Percentiles rank a stretch among this genome's conserved stretches.
These are phyloP conservation scores for Ictidomys tridecemlineatus DNA, from an alignment of 2,113 vertebrate species.

Conservation along the genomic window DNA sequence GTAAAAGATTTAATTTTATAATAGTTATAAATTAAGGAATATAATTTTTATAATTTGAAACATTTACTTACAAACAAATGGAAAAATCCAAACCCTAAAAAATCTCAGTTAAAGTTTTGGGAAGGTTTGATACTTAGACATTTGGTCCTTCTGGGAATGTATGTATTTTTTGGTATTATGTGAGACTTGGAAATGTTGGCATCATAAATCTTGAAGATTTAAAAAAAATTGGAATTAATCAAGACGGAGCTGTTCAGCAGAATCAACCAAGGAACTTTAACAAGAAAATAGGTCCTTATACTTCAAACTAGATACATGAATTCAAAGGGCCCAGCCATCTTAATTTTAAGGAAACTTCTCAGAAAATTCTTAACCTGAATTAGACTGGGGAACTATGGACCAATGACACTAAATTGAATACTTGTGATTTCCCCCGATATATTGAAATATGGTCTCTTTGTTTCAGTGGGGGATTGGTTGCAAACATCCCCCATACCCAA, in stretches of 20 bases:
- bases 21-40: too few species aligned
- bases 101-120: background rate
- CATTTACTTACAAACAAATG: background rate
- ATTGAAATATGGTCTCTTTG: background rate
- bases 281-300: background rate
- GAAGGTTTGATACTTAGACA: constrained; percentile 11
- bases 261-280: constrained; percentile 20
- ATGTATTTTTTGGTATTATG: background rate
- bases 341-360: background rate
- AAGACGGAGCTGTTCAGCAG: background rate
- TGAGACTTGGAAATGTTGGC: constrained; percentile 3
- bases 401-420: background rate
- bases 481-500: background rate
- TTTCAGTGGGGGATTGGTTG: background rate
- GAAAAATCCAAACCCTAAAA: background rate
- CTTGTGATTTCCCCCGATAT: background rate
- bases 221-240: constrained; percentile 40
- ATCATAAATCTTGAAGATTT: constrained; percentile 42
- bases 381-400: background rate
- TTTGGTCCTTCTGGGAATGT: constrained; percentile 2
- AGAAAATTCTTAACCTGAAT: background rate
- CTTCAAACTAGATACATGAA: background rate
- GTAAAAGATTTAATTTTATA: too few species aligned
- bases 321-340: background rate
- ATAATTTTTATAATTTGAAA: too few species aligned